Evolutionary conservation across 35 echinoderm and acorn worm genomes (phyloP).

Genomic region (Strongylocentrotus purpuratus): DNA sequence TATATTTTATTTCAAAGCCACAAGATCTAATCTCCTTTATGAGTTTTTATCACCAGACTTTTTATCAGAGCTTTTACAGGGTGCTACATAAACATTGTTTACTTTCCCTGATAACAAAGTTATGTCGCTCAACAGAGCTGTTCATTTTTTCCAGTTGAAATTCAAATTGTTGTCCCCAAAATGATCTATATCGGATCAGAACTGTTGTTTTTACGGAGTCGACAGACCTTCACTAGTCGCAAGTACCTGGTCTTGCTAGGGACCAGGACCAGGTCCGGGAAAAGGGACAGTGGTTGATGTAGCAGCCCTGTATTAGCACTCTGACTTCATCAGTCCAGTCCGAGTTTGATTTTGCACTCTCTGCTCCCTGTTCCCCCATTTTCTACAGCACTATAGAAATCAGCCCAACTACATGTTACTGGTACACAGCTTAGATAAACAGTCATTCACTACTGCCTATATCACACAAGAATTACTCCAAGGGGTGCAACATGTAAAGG

Average conservation of each 20-base stretch:
- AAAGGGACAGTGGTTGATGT: background rate
- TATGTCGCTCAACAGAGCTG: background rate
- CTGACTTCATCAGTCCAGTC: background rate
- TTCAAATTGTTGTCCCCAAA: background rate
- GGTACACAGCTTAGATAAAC: conserved; percentile 16
- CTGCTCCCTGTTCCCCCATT: background rate
- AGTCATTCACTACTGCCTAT: conserved; percentile 36
- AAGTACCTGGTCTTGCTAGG: background rate
- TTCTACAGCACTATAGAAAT: background rate
- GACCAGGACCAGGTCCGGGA: background rate
- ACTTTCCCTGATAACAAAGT: background rate
- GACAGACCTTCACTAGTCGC: background rate
- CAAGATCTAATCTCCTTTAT: background rate
- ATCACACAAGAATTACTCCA: conserved; percentile 21
- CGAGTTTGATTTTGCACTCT: background rate
- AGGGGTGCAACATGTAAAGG: background rate
- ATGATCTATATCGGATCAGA: background rate
- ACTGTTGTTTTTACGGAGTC: background rate
- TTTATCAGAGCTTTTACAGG: background rate
- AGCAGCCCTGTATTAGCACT: background rate
- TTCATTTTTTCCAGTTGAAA: background rate
- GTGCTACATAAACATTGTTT: background rate
- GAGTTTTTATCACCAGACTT: background rate
- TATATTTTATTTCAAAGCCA: background rate
- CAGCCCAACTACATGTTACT: conserved; percentile 45